Evolutionary conservation across 23 tunicate species (phyloP), one percentile per base, ranked within the genome.

Genomic region (Diplosoma virens): DNA sequence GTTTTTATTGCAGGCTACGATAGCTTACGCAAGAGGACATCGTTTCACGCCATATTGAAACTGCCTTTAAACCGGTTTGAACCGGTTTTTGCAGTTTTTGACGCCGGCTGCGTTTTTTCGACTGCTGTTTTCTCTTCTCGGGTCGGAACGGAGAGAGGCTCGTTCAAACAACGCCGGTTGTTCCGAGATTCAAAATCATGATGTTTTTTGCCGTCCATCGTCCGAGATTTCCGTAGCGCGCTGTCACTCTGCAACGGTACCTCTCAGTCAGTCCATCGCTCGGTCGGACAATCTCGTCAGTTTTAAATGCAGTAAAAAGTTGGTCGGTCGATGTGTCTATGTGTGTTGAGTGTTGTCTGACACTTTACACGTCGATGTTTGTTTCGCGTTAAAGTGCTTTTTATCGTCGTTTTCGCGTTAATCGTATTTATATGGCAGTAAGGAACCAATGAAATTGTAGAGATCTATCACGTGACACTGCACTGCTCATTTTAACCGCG

Each of bases 1-100:
- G 21, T 27, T 66, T 66, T 14, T 1, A 14, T 76, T 76, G 20
- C 79, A 81, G 91, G 77, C 91, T 28, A 71, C 91, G 21, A 37
- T 85, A 36, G 91, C 91, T 33, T 73, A 78, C 46, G 69, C 81
- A 29, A 78, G 91, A 71, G 71, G 84, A 28, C 80, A 85, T 37
- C 84, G 91, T 21, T 85, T 85, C 55, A 53, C 91, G 4, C 91
- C 91, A 0, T 85, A 85, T 82, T 85, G 79, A 84, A 48, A 55
- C 69, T 61, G 63, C 59, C 45, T 33, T n/a, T 47, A 46, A 73
- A 73, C 61, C 63, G 78, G 78, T 3, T 47, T 33, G 32, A 73
- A 32, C 33, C 78, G 78, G 78, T 73, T 47, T 33, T n/a, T n/a
- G n/a, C n/a, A n/a, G n/a, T n/a, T n/a, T n/a, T n/a, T n/a, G n/a